Conservation (phyloP, 2,888 invertebrate species). For the Taphrorychus bicolor region DNA sequence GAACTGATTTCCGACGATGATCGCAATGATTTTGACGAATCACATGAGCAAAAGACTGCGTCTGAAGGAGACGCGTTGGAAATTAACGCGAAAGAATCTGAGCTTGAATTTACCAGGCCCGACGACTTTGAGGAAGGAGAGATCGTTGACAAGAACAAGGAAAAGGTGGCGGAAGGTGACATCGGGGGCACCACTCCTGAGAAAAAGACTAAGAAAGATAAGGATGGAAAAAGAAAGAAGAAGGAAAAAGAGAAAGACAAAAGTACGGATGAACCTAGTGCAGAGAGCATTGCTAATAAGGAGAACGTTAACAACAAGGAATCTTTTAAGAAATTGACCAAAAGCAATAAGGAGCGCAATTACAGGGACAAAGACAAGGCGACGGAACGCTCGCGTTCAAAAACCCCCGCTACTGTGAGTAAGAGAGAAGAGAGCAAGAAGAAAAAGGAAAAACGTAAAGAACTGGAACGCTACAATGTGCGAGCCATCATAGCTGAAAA, state of each 20-base stretch:
- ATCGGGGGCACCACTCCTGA: conserved; percentile 40
- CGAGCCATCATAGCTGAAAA: conserved; percentile 77
- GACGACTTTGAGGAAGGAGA: conserved; percentile 67
- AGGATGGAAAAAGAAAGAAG: conserved; percentile 56
- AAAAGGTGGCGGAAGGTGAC: conserved; percentile 31
- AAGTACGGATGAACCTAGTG: conserved; percentile 55
- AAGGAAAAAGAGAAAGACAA: conserved; percentile 51
- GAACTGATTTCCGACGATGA: conserved; percentile 80
- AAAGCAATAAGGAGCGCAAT: conserved; percentile 74
- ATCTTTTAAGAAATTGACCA: conserved; percentile 65
- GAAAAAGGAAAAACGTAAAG: conserved; percentile 73
- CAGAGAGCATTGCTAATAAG: conserved; percentile 56
- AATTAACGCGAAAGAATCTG: conserved; percentile 60
- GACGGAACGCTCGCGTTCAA: conserved; percentile 55
- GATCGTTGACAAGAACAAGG: conserved; percentile 61
- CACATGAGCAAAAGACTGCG: conserved; percentile 57
- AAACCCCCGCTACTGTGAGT: conserved; percentile 42
- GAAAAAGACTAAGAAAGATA: conserved; percentile 11
- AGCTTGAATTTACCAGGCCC: conserved; percentile 58
- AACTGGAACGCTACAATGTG: conserved; percentile 84
- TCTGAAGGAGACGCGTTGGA: conserved; percentile 60
- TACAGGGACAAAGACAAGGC: conserved; percentile 71
- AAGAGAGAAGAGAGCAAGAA: conserved; percentile 58
- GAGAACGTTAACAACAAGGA: conserved; percentile 54
- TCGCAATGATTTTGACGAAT: conserved; percentile 70